Percentiles rank a stretch among this genome's conserved stretches.
phyloP scores from a whole-genome alignment of 1,140 invertebrate species.

The Oryctes rhinoceros region DNA sequence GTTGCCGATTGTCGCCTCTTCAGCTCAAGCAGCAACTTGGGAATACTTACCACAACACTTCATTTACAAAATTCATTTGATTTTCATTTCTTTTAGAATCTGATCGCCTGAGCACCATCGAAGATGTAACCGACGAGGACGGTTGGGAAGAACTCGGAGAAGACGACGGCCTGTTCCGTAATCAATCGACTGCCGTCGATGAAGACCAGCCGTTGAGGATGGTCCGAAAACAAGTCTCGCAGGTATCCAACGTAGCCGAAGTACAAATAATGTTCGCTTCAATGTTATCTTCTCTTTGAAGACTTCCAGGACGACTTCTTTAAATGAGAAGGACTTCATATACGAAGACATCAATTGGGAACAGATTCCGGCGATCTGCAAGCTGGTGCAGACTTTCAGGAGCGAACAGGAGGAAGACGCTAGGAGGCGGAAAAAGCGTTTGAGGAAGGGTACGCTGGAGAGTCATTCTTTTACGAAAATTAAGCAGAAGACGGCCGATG shows the following conservation, averaged over 20 bases:
- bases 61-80: too few relatives aligned
- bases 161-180: neutral
- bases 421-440: constrained; percentile 51
- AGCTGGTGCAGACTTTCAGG: constrained; percentile 53
- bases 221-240: constrained; percentile 43
- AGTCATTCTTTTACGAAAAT: constrained; percentile 66
- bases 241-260: neutral
- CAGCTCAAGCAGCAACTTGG: too few relatives aligned
- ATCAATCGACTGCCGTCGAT: neutral
- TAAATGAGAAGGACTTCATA: constrained; percentile 48
- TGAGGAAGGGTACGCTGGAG: constrained; percentile 63
- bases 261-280: too few relatives aligned
- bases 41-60: too few relatives aligned
- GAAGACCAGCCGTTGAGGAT: constrained; percentile 40
- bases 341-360: constrained; percentile 42
- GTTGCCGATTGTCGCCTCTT: too few relatives aligned
- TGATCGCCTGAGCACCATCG: constrained; percentile 33
- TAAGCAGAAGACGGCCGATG: constrained; percentile 53
- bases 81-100: neutral
- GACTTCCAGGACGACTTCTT: constrained; percentile 51
- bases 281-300: neutral
- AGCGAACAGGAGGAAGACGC: constrained; percentile 52
- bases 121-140: constrained; percentile 23
- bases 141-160: constrained; percentile 37
- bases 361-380: constrained; percentile 41